phyloP scores from a whole-genome alignment of 2,888 invertebrate genomes.

The Orgyia antiqua region DNA sequence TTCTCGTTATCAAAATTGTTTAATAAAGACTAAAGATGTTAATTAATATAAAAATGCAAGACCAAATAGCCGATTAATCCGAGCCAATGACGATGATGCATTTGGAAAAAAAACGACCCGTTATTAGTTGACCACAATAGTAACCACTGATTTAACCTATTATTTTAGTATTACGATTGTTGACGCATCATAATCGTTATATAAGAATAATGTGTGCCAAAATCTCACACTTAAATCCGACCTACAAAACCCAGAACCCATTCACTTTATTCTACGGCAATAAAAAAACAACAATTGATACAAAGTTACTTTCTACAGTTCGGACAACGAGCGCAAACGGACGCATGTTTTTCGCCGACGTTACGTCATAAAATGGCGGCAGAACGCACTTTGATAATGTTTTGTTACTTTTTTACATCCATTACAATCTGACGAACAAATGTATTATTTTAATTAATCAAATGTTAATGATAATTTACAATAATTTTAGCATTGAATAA shows the following conservation, averaged over 20 bases:
- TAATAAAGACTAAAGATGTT: too few relatives aligned
- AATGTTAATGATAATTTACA: background rate
- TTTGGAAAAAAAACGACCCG: too few relatives aligned
- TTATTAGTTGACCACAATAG: too few relatives aligned
- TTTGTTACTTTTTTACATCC: constrained; percentile 3
- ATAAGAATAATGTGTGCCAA: constrained; percentile 2
- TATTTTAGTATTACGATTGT: too few relatives aligned
- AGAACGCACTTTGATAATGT: constrained; percentile 2
- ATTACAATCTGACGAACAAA: constrained; percentile 1
- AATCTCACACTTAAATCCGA: background rate
- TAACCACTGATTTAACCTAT: too few relatives aligned
- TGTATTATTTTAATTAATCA: constrained; percentile 3
- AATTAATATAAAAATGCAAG: too few relatives aligned
- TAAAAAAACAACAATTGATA: constrained; percentile 7
- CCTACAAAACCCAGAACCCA: constrained; percentile 3
- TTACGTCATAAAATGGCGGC: constrained; percentile 7
- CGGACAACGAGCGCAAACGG: constrained; percentile 16
- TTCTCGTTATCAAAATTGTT: too few relatives aligned
- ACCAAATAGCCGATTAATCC: too few relatives aligned
- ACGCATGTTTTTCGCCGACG: constrained; percentile 18
- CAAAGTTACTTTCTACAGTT: constrained; percentile 22
- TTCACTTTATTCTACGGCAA: constrained; percentile 2
- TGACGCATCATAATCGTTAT: background rate
- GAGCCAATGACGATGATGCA: too few relatives aligned
- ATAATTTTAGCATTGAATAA: background rate